These are phyloP conservation scores for Macquaria ambigua DNA, from an alignment of 2,113 vertebrate species.

Conservation along the genomic window DNA sequence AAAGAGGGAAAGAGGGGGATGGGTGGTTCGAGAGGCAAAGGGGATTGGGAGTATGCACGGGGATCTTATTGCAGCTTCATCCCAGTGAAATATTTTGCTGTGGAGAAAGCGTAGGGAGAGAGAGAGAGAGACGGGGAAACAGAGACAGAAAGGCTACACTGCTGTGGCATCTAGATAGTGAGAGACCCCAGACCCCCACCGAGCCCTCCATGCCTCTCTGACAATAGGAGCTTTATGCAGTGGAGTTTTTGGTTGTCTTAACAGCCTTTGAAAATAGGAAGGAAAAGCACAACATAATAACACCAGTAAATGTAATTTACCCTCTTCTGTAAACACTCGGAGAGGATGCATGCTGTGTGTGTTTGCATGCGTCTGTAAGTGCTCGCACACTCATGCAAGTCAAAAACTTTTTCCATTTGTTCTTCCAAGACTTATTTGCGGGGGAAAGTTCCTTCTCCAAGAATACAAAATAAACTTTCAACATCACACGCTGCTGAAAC, in stretches of 20 bases:
- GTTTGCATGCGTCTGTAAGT: not conserved
- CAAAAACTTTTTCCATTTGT: conserved; percentile 14
- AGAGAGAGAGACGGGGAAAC: conserved; percentile 36
- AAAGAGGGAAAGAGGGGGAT: conserved; percentile 81
- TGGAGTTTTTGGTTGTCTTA: conserved; percentile 57
- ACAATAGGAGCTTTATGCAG: conserved; percentile 76
- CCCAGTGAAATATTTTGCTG: conserved; percentile 78
- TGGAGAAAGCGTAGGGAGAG: conserved; percentile 64
- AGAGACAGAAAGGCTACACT: conserved; percentile 73
- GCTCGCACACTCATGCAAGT: not conserved
- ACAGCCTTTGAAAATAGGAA: conserved; percentile 59
- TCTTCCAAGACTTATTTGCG: conserved; percentile 7
- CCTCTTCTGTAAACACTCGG: conserved; percentile 42
- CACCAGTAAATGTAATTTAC: conserved; percentile 58
- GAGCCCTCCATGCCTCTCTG: conserved; percentile 52
- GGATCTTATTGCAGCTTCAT: conserved; percentile 84
- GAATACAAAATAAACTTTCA: conserved; percentile 2
- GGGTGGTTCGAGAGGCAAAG: conserved; percentile 67
- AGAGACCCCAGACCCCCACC: conserved; percentile 72
- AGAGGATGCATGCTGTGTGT: conserved; percentile 4
- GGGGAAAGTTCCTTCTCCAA: not conserved
- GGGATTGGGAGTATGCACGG: conserved; percentile 76
- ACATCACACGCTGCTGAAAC: not conserved
- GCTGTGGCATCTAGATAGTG: conserved; percentile 71
- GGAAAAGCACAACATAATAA: conserved; percentile 65